Base-by-base conservation (phyloP, 2,797 vertebrate species). In the Sciaenops ocellatus region DNA sequence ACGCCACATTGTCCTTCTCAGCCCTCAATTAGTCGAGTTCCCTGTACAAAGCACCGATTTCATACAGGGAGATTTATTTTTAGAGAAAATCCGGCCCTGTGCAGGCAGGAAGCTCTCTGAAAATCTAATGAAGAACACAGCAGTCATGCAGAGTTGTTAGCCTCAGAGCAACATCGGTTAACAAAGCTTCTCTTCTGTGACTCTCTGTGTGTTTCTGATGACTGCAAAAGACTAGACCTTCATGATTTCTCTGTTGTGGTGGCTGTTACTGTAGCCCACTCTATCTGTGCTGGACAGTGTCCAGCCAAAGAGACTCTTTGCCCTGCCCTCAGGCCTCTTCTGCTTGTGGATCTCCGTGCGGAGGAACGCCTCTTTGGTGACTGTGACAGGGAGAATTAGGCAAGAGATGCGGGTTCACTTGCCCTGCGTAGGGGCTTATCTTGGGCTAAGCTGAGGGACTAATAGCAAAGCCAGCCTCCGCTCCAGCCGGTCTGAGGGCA, bases 341-440 rank as follows among this genome's bases (percentile, higher is more conserved):
- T 83, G 94, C 95, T 93, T 86, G 91, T 92, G 94, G 95, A 95
- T 95, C 95, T 94, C 79, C 68, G 78, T 82, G 85, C 73, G 50
- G 90, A 93, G 95, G 93, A 96, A 94, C 94, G 94, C 94, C 90
- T 95, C 95, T 95, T 95, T 94, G 92, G 94, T 95, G 93, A 93
- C 93, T 94, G 93, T 96, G 96, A 96, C 95, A 96, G 94, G 94
- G 94, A 94, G 94, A 94, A 96, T 96, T 97, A 96, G 93, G 90
- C 90, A 90, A 92, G 94, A 93, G 95, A 95, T 94, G 95, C 76
- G 88, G 95, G 94, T 92, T 93, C 94, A 88, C 94, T 95, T 94
- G 92, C 95, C 92, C 94, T 96, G 93, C 87, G 91, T 93, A 95
- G 94, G 88, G 93, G 96, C 90, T 97, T 95, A 97, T 96, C 96